Conservation (phyloP, 2,797 vertebrate species). For the Tinamus major region DNA sequence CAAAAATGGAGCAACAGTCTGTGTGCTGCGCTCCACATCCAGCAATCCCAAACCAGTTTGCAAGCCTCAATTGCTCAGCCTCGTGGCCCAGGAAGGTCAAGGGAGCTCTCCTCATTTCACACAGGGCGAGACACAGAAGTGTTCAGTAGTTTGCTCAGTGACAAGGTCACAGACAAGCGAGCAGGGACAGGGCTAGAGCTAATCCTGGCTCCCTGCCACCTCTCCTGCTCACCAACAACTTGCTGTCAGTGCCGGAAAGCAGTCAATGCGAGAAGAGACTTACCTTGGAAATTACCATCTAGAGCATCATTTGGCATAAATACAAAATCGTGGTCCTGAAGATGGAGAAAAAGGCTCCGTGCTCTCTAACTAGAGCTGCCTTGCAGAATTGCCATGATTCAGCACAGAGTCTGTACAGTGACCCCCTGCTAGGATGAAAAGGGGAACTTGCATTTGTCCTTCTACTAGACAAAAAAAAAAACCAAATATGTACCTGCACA, state of each 20-base stretch:
- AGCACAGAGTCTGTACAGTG: background rate
- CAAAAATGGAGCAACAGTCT: background rate
- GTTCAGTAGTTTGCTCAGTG: background rate
- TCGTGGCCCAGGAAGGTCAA: background rate
- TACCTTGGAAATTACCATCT: background rate
- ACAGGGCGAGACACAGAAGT: background rate
- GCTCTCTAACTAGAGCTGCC: background rate
- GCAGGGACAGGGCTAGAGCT: background rate
- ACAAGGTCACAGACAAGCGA: background rate
- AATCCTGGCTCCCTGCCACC: background rate
- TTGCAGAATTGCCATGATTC: background rate
- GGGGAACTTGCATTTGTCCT: background rate
- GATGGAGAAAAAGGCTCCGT: background rate
- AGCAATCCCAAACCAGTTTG: background rate
- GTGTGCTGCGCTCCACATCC: background rate
- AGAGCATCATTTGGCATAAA: background rate
- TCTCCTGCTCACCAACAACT: background rate
- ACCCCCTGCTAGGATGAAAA: background rate
- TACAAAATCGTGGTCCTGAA: background rate
- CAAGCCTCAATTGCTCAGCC: background rate
- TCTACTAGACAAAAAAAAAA: background rate
- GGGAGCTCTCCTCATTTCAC: background rate
- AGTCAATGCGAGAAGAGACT: background rate
- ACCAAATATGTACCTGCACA: accelerated
- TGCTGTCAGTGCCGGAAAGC: background rate